Conservation (phyloP, 2,797 vertebrate genomes). For the Pyrrhura leucotis region DNA sequence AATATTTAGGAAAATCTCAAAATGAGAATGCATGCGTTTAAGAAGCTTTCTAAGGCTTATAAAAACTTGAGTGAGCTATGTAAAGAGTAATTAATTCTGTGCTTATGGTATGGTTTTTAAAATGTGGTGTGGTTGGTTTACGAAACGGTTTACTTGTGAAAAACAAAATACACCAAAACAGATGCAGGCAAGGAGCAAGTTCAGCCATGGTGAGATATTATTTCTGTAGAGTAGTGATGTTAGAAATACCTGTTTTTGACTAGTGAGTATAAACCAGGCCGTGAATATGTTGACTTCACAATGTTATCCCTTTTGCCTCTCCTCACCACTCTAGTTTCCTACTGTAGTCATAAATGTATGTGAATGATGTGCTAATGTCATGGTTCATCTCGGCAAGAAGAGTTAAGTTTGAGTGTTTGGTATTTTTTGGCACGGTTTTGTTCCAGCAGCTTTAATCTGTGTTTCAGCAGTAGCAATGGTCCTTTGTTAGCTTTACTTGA, state of each 20-base stretch:
- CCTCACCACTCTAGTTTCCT: background rate
- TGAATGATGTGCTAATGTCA: background rate
- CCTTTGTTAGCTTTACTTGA: background rate
- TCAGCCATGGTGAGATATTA: background rate
- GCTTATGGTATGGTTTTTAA: background rate
- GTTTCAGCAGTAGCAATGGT: background rate
- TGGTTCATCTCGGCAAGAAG: background rate
- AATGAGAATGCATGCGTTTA: background rate
- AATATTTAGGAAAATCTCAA: background rate
- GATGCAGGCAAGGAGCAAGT: background rate
- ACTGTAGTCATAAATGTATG: accelerated
- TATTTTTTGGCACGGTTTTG: background rate
- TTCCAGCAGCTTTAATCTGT: background rate
- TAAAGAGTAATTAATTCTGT: background rate
- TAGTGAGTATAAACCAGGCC: background rate
- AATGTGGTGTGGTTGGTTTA: background rate
- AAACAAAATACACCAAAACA: background rate
- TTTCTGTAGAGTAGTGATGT: background rate
- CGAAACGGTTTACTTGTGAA: background rate
- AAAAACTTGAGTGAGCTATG: background rate
- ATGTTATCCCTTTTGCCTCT: background rate
- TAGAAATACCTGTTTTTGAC: background rate
- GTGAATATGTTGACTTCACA: background rate
- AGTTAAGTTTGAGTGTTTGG: background rate
- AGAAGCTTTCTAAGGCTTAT: background rate